A percentile compares a stretch with the other conserved stretches of the same genome.
Conservation (phyloP, 2,113 vertebrate species). For the Phocoena sinus region DNA sequence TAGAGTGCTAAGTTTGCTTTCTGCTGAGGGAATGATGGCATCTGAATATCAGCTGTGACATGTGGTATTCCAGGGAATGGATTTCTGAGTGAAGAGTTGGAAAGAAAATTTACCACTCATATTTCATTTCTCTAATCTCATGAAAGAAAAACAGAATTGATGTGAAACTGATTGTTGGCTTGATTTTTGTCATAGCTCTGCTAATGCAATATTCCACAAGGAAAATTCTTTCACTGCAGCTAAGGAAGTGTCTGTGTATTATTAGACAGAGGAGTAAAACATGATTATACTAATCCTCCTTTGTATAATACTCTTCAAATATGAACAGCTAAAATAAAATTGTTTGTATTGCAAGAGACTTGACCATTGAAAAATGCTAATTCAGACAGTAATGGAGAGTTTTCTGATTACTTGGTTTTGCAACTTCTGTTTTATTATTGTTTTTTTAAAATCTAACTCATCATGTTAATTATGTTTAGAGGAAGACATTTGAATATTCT, state of each 20-base stretch:
- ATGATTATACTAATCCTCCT: neutral
- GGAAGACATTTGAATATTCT: neutral
- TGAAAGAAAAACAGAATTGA: neutral
- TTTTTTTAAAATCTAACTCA: neutral
- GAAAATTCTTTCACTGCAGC: neutral
- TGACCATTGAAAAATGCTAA: neutral
- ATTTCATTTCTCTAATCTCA: neutral
- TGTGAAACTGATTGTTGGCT: neutral
- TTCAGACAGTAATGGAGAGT: neutral
- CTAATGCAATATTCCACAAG: neutral
- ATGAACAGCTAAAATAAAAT: neutral
- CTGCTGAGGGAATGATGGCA: neutral
- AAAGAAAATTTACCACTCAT: neutral
- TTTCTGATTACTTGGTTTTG: neutral
- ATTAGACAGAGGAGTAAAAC: neutral
- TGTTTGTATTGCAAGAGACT: neutral
- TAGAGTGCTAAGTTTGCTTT: neutral
- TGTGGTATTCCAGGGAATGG: neutral
- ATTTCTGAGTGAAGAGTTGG: neutral
- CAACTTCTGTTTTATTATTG: neutral
- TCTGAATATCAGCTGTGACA: neutral
- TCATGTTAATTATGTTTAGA: neutral
- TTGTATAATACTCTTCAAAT: conserved; percentile 30
- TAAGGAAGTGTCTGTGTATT: neutral
- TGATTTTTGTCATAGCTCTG: neutral